Percentiles rank a stretch among this genome's conserved stretches.
Conservation (phyloP, 2,888 invertebrate species). For the Ormyrus pomaceus region DNA sequence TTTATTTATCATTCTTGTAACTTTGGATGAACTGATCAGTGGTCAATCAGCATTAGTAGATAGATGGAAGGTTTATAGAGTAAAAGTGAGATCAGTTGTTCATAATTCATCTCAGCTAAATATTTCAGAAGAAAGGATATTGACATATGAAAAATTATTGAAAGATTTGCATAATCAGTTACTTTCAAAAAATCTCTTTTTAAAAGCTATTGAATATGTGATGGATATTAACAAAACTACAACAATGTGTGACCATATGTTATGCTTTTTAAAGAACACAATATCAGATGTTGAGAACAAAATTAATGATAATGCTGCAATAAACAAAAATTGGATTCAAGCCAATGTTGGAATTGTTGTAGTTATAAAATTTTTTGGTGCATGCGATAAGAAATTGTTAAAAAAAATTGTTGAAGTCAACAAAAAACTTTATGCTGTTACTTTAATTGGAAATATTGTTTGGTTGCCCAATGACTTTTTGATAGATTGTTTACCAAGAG, state of each 20-base stretch:
- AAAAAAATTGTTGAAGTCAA: conserved; percentile 86
- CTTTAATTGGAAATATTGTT: conserved; percentile 86
- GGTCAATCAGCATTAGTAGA: conserved; percentile 78
- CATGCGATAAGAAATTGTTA: conserved; percentile 85
- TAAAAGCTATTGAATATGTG: conserved; percentile 75
- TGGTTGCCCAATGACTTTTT: conserved; percentile 94
- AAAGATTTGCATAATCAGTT: conserved; percentile 83
- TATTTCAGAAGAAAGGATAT: conserved; percentile 80
- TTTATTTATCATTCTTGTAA: conserved; percentile 81
- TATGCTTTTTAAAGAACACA: conserved; percentile 81
- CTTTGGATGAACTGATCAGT: conserved; percentile 83
- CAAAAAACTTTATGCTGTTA: conserved; percentile 87
- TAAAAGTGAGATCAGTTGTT: conserved; percentile 83
- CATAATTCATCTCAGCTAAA: conserved; percentile 81
- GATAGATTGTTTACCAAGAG: conserved; percentile 79
- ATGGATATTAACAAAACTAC: conserved; percentile 77
- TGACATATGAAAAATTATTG: conserved; percentile 84
- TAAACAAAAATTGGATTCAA: conserved; percentile 80
- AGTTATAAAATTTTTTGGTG: conserved; percentile 84
- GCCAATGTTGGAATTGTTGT: conserved; percentile 83
- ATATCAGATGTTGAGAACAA: conserved; percentile 80
- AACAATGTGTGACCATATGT: conserved; percentile 81
- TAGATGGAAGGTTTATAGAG: conserved; percentile 88
- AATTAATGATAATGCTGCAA: conserved; percentile 77
- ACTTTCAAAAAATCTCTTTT: conserved; percentile 78